Evolutionary conservation across 1,140 invertebrate species (phyloP), one percentile per base, ranked within the genome.

Genomic region (Rhynchophorus ferrugineus): DNA sequence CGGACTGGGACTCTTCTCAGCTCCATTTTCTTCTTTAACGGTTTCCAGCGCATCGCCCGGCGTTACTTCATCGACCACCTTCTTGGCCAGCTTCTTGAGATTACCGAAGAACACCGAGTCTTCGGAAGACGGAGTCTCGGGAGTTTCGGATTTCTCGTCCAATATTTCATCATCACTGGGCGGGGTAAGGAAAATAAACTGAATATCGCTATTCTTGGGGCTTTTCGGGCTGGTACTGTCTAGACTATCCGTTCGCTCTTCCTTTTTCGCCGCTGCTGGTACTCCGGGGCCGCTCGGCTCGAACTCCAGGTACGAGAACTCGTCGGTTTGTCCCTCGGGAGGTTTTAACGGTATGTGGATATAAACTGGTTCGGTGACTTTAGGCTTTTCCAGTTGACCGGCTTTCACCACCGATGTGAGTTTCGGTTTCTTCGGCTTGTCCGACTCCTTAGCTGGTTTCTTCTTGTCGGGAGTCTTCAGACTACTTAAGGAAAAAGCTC

Each of bases 271-370:
- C 1, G 29, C 9, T 9, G 20, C 18, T 11, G 20, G 42, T 14
- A 39, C 36, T 33, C 41, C 42, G 34, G 34, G 39, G 39, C 45
- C 44, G 14, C 29, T 16, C 14, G 22, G 16, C 38, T 60, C 54
- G 44, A 52, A 59, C 49, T 69, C 64, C n/a, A 67, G 49, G 43
- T 69, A 46, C 0, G 67, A 67, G 54, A 65, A 68, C 35, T 68
- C 65, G 42, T 69, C 67, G 2, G 57, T 60, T 60, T 64, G 53
- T 7, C 67, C 68, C 3, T 61, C 57, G 3, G 63, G 67, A 35
- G 67, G 68, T 55, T 67, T 69, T 34, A 70, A 35, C 6, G 68
- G 68, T 51, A 70, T 70, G 39, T 69, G 61, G 44, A 70, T 70
- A 44, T 69, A 69, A 18, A 66, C 56, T n/a, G 67, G 67, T 37